These are phyloP conservation scores for Pteruthius melanotis DNA, from an alignment of 2,113 vertebrate species.

Conservation along the genomic window DNA sequence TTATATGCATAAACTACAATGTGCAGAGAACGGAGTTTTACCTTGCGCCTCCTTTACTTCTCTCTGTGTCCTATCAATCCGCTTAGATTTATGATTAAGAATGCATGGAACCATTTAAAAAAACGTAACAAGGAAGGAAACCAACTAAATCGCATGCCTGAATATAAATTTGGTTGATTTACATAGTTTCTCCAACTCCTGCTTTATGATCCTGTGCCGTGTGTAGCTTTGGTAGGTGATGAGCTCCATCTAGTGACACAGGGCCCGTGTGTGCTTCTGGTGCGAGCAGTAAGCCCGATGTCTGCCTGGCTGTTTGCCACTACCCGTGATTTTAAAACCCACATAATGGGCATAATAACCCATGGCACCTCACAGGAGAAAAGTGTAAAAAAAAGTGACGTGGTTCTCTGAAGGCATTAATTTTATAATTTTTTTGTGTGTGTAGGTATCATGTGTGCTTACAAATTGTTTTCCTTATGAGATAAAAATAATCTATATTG, in stretches of 20 bases:
- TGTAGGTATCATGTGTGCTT: not conserved
- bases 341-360: not conserved
- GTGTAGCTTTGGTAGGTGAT: not conserved
- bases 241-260: conserved; percentile 59
- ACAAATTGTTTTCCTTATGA: not conserved
- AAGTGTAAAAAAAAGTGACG: not conserved
- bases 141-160: not conserved
- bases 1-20: not conserved
- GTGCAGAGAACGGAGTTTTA: not conserved
- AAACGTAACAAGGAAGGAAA: not conserved
- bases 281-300: not conserved
- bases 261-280: fast-evolving
- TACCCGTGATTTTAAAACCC: not conserved
- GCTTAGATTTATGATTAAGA: not conserved
- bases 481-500: not conserved
- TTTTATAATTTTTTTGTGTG: not conserved
- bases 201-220: fast-evolving
- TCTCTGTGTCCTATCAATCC: not conserved
- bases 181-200: not conserved
- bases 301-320: not conserved
- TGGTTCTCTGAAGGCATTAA: not conserved
- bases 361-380: not conserved
- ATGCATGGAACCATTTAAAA: not conserved
- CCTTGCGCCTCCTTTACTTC: not conserved
- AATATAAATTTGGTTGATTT: not conserved